Evolutionary conservation across 2,113 vertebrate genomes (phyloP).

Genomic region (Petrocephalus zakoni): DNA sequence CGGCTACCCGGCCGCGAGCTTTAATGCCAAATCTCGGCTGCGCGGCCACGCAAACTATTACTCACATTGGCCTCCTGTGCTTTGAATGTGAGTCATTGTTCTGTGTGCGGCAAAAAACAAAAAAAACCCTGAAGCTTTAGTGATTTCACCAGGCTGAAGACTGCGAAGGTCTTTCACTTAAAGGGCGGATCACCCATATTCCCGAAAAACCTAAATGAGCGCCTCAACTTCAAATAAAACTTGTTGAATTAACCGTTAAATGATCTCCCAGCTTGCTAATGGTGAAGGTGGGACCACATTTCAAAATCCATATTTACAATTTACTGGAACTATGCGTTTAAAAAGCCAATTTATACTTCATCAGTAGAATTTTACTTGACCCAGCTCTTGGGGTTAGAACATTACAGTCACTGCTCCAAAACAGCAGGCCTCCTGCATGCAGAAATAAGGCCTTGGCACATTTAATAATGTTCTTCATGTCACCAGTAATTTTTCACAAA

Average conservation of each 20-base stretch:
- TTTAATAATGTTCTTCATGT: neutral
- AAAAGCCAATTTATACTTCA: neutral
- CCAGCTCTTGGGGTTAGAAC: neutral
- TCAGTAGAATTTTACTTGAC: neutral
- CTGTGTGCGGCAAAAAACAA: neutral
- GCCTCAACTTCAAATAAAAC: neutral
- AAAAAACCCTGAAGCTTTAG: slow-evolving; percentile 4
- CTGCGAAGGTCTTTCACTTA: neutral
- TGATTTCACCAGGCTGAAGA: neutral
- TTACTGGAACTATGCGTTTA: neutral
- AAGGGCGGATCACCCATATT: neutral
- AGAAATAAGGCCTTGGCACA: neutral
- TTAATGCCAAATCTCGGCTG: slow-evolving; percentile 20
- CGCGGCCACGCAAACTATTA: slow-evolving; percentile 17
- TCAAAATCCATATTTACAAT: neutral
- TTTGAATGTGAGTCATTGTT: slow-evolving; percentile 27
- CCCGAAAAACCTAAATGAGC: neutral
- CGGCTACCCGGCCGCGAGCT: slow-evolving; percentile 46
- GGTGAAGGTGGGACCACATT: neutral
- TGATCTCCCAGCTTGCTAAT: neutral
- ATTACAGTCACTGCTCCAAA: neutral
- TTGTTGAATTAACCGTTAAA: neutral
- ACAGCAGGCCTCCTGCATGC: neutral
- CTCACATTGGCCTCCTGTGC: slow-evolving; percentile 6
- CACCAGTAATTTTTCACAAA: neutral